phyloP scores from a whole-genome alignment of 2,888 invertebrate genomes.

The Netelia inedita region DNA sequence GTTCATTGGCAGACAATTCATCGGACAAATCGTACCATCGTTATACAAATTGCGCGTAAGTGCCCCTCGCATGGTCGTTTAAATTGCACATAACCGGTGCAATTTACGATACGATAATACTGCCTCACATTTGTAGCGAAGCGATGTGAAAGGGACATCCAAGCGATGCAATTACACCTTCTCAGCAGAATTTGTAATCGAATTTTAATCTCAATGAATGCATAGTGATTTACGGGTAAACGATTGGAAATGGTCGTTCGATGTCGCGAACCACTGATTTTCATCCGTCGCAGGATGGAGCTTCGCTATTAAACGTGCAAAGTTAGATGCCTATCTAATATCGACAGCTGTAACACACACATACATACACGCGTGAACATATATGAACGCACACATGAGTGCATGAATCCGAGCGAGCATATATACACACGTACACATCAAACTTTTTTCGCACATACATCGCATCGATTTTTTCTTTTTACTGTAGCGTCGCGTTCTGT shows the following conservation, averaged over 20 bases:
- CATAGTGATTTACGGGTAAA: conserved; percentile 8
- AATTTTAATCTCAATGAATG: neutral
- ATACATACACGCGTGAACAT: neutral
- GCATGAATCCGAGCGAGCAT: too few species aligned
- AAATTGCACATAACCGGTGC: conserved; percentile 24
- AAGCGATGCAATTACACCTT: neutral
- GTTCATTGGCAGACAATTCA: too few species aligned
- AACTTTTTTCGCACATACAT: too few species aligned
- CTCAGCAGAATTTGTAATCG: neutral
- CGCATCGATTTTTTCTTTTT: too few species aligned
- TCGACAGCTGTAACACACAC: neutral
- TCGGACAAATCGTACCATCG: neutral
- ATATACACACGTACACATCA: too few species aligned
- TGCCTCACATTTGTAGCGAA: neutral
- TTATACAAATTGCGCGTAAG: conserved; percentile 5
- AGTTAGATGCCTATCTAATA: conserved; percentile 9
- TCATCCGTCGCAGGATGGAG: neutral
- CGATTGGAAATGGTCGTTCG: conserved; percentile 1
- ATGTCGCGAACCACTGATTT: neutral
- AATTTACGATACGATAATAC: conserved; percentile 10
- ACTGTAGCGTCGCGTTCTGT: too few species aligned
- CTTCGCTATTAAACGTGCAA: conserved; percentile 28
- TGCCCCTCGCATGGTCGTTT: neutral
- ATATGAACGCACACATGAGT: too few species aligned
- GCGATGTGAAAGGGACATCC: neutral